Evolutionary conservation across 2,888 invertebrate genomes (phyloP).

Genomic region (Lymantria monacha): DNA sequence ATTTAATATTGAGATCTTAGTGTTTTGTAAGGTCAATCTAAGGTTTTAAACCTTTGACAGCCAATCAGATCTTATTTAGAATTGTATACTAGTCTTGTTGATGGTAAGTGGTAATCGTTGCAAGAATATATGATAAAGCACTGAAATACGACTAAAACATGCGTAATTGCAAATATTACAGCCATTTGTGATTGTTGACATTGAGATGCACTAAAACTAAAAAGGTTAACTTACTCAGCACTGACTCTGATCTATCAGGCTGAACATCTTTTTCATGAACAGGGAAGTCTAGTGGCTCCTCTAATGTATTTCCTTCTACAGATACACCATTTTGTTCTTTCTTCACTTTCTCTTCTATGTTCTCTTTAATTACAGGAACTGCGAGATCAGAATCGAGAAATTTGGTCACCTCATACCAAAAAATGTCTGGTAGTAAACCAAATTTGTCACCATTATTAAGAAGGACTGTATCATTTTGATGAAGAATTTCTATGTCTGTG

Average conservation of each 20-base stretch:
- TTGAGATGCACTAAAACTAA: background rate
- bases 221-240: conserved; percentile 40
- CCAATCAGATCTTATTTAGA: too few relatives aligned
- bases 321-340: conserved; percentile 7
- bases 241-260: conserved; percentile 24
- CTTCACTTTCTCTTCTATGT: background rate
- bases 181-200: too few relatives aligned
- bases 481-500: conserved; percentile 51
- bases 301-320: background rate
- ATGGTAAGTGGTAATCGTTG: too few relatives aligned
- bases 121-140: too few relatives aligned
- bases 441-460: conserved; percentile 75
- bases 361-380: conserved; percentile 1
- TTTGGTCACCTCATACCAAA: conserved; percentile 72
- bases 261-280: conserved; percentile 21
- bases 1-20: too few relatives aligned
- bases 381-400: conserved; percentile 15
- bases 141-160: too few relatives aligned
- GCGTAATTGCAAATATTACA: too few relatives aligned
- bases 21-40: too few relatives aligned
- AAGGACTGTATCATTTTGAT: conserved; percentile 46
- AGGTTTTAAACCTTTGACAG: too few relatives aligned
- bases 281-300: conserved; percentile 18
- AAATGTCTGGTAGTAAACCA: conserved; percentile 72
- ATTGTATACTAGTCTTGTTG: too few relatives aligned